Evolutionary conservation across 2,113 vertebrate genomes (phyloP), one percentile per base, ranked within the genome.

Genomic region (Plotosus lineatus): DNA sequence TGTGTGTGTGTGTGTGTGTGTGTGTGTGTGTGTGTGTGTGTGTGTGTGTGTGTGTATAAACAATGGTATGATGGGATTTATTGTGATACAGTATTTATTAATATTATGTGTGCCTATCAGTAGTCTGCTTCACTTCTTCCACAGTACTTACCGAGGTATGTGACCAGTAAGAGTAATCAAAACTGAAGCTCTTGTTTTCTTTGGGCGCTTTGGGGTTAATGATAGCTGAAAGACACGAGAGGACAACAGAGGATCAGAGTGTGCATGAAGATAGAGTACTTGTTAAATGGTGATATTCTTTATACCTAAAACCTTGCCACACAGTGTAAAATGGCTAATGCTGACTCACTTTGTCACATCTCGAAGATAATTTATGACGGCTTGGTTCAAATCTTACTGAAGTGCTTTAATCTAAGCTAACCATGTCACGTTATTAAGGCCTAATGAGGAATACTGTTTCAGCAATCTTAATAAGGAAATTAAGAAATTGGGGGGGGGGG

Each of bases 81-180:
- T 48, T 48, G 23, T 46, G 6, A 48, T 46, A n/a, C n/a, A n/a
- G 44, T 31, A 48, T 21, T 19, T 48, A 72, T 31, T 6, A 21
- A 21, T 33, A 50, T 33, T 28, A 72, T 21, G 17, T 9, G 33
- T 72, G 17, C 28, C 44, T 51, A n/a, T 42, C 9, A 42, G 23
- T 44, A 68, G 38, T 68, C 4, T 26, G 23, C n/a, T 8, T 72
- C 9, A 72, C 69, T 46, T 50, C 7, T 50, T 4, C 7, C 28
- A 33, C 69, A 0, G 28, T 28, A 75, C 92, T 96, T 90, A 99
- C 98, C 88, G 97, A 90, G 60, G 98, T 99, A 85, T 99, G 98
- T 6, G 98, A 99, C 98, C 98, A 99, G 91, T 99, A 99, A 87
- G 98, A 99, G 87, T 96, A 98, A 92, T 99, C 98, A 78, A 99